Evolutionary conservation across 2,888 invertebrate genomes (phyloP).

Genomic region (Acanthosepion pharaonis): DNA sequence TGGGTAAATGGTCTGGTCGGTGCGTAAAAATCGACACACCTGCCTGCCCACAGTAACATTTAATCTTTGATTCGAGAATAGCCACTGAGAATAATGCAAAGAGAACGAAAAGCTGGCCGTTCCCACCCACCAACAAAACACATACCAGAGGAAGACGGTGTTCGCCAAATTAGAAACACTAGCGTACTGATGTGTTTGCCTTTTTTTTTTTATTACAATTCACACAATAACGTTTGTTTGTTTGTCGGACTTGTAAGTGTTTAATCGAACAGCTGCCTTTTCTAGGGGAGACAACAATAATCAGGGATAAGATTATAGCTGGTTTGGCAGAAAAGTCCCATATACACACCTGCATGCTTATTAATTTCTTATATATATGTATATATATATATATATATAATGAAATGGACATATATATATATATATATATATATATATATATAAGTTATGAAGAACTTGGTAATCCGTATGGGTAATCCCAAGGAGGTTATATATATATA

Average conservation of each 20-base stretch:
- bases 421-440: background rate
- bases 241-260: no score
- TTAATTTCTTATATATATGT: background rate
- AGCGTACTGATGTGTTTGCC: no score
- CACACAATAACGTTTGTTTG: no score
- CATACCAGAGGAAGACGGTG: background rate
- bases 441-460: background rate
- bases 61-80: conserved; percentile 7
- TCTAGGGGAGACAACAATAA: no score
- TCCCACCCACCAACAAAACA: background rate
- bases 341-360: no score
- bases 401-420: no score
- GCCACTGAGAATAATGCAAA: background rate
- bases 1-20: background rate
- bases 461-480: no score
- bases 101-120: background rate
- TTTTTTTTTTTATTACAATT: no score
- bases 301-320: no score
- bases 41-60: background rate
- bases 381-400: conserved; percentile 8
- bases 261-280: no score
- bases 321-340: no score
- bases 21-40: background rate
- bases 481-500: background rate
- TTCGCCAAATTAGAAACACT: background rate